Evolutionary conservation across 2,888 invertebrate genomes (phyloP).

Genomic region (Ornithoptera alexandrae): DNA sequence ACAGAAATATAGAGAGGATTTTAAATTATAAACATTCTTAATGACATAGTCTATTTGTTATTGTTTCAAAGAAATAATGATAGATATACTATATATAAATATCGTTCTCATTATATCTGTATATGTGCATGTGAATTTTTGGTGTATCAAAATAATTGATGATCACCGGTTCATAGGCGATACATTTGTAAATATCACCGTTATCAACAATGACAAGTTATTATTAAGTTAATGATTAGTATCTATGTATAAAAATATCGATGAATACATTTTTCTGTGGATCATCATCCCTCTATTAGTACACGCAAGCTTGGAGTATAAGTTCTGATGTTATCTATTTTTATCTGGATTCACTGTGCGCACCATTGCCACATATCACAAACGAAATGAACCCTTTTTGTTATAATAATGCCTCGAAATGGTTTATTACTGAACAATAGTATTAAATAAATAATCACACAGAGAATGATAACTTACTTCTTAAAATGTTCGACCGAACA

Average conservation of each 20-base stretch:
- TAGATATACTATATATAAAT: no score
- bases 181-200: no score
- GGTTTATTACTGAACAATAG: not conserved
- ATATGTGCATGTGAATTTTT: no score
- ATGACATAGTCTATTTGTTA: no score
- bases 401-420: slow-evolving; percentile 33
- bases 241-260: slow-evolving; percentile 4
- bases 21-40: no score
- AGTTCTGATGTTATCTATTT: slow-evolving; percentile 60
- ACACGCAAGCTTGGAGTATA: slow-evolving; percentile 52
- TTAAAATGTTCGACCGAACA: no score
- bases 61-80: no score
- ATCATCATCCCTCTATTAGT: slow-evolving; percentile 29
- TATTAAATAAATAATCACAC: not conserved
- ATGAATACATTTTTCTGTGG: not conserved
- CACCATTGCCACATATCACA: slow-evolving; percentile 46
- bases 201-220: no score
- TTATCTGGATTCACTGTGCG: slow-evolving; percentile 42
- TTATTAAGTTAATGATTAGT: not conserved
- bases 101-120: no score
- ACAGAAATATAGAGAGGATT: no score
- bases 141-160: no score
- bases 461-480: not conserved
- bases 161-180: no score
- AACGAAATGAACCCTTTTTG: slow-evolving; percentile 48